A percentile compares a stretch with the other conserved stretches of the same genome.
Evolutionary conservation across 2,797 vertebrate genomes (phyloP).

Genomic region (Argentina silus): DNA sequence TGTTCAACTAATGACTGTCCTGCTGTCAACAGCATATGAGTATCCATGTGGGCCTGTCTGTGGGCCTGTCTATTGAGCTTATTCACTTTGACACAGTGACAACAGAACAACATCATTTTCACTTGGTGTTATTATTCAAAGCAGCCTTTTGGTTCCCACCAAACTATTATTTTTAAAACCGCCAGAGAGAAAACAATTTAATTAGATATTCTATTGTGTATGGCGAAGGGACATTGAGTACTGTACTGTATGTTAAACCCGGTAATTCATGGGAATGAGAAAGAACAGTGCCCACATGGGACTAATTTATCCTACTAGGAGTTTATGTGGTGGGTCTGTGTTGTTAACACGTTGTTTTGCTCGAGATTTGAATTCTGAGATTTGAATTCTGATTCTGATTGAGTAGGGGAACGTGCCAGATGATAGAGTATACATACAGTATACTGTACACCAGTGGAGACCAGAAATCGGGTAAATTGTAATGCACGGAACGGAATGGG

Average conservation of each 20-base stretch:
- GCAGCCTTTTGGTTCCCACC: not conserved
- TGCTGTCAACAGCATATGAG: not conserved
- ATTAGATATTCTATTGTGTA: slow-evolving; percentile 4
- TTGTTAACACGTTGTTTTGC: slow-evolving; percentile 50
- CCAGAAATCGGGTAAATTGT: too few relatives aligned
- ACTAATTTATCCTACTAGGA: not conserved
- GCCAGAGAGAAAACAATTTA: slow-evolving; percentile 10
- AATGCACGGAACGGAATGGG: too few relatives aligned
- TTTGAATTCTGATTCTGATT: too few relatives aligned
- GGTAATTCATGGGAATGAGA: not conserved
- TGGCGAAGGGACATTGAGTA: not conserved
- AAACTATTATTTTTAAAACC: slow-evolving; percentile 13
- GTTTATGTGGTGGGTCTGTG: not conserved
- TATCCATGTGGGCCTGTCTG: too few relatives aligned
- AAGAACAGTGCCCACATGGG: not conserved
- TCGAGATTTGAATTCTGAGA: slow-evolving; percentile 45
- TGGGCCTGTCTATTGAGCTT: too few relatives aligned
- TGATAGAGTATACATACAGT: slow-evolving; percentile 16
- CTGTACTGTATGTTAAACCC: not conserved
- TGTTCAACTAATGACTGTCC: not conserved
- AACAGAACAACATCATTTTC: not conserved
- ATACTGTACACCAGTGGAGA: too few relatives aligned
- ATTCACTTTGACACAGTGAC: too few relatives aligned
- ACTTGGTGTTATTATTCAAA: not conserved
- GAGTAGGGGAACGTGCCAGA: slow-evolving; percentile 22